Conservation (phyloP, 2,888 invertebrate species). For the Agrochola lota region DNA sequence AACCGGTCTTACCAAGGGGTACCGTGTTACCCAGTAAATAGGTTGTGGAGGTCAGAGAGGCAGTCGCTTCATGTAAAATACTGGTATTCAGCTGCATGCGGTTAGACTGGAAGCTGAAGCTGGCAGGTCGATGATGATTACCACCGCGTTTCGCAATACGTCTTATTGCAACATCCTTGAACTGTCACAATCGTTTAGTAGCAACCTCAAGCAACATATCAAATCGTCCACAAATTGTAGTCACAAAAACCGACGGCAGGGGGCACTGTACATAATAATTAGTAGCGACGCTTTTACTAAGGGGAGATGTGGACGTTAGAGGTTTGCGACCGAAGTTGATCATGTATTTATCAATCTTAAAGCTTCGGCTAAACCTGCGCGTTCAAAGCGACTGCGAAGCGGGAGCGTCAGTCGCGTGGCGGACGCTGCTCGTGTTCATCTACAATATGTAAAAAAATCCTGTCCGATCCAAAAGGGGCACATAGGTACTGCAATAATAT, state of each 20-base stretch:
- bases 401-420: too few species aligned
- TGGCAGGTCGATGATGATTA: background rate
- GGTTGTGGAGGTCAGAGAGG: background rate
- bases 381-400: too few species aligned
- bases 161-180: conserved; percentile 37
- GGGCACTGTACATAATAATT: conserved; percentile 65
- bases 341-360: too few species aligned
- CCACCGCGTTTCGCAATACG: background rate
- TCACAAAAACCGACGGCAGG: conserved; percentile 56
- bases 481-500: too few species aligned
- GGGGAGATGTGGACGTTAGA: conserved; percentile 39
- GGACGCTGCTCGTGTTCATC: too few species aligned
- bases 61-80: background rate
- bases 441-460: too few species aligned
- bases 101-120: background rate
- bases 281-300: conserved; percentile 34
- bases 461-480: too few species aligned
- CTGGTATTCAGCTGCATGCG: background rate
- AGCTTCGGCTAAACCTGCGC: too few species aligned
- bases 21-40: background rate
- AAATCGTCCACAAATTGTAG: conserved; percentile 61
- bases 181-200: conserved; percentile 62
- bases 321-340: background rate
- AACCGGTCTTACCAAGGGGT: background rate
- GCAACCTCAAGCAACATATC: conserved; percentile 55